Evolutionary conservation across 2,797 vertebrate species (phyloP).

Genomic region (Artibeus jamaicensis): DNA sequence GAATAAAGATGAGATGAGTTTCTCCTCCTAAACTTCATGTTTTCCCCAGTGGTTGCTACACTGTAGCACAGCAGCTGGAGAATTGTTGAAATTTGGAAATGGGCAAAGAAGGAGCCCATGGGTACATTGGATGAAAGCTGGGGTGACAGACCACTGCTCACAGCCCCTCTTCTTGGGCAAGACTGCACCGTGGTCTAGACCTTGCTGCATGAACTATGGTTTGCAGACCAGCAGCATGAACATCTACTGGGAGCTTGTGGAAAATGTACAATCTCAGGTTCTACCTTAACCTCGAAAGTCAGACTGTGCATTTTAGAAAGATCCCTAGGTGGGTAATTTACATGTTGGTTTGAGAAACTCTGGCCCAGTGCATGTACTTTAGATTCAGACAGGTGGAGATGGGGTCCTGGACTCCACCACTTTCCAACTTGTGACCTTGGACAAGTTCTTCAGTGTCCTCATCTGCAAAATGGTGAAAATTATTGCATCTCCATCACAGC

Average conservation of each 20-base stretch:
- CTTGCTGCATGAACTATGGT: no score
- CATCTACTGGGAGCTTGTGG: not conserved
- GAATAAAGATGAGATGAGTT: not conserved
- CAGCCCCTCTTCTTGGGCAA: not conserved
- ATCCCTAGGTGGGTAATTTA: fast-evolving
- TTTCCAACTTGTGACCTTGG: not conserved
- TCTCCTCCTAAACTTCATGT: not conserved
- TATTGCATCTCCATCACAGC: not conserved
- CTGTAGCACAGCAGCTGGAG: not conserved
- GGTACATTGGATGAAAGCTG: not conserved
- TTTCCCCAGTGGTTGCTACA: not conserved
- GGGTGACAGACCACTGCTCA: no score
- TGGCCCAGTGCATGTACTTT: not conserved
- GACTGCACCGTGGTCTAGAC: fast-evolving
- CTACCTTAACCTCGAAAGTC: not conserved
- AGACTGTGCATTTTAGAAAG: not conserved
- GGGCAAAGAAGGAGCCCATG: not conserved
- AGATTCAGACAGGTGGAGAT: not conserved
- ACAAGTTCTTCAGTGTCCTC: not conserved
- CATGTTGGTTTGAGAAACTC: not conserved
- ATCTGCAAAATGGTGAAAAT: not conserved
- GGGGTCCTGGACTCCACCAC: not conserved
- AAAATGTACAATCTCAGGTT: not conserved
- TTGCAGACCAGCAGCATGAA: not conserved
- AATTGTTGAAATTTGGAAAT: not conserved